Evolutionary conservation across 2,797 vertebrate species (phyloP), one percentile per base, ranked within the genome.

Genomic region (Iguana delicatissima): DNA sequence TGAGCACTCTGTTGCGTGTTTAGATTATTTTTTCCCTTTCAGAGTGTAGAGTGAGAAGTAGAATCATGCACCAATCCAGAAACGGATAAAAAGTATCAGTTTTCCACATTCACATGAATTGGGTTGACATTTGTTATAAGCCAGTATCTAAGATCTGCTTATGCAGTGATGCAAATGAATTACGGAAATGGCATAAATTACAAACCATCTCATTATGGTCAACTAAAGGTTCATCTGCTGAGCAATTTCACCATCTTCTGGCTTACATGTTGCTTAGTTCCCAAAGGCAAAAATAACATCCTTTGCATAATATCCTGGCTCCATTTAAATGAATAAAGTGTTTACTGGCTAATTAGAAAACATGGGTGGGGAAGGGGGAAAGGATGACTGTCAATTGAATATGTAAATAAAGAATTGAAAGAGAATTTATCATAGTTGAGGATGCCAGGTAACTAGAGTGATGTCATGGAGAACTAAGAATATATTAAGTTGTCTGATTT

Each of bases 271-370:
- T 52, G 42, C 59, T 89, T 69, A 67, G 72, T 80, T 69, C 26
- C 26, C 62, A 79, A 24, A 55, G 24, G 82, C 83, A 80, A 84
- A 84, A 50, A 18, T 52, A 77, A 85, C 59, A 29, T 79, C 3
- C 18, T 85, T 80, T 14, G 76, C 42, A 55, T 50, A 46, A 80
- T 64, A 80, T 64, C 14, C 32, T 62, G 38, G 42, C 73, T 84
- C 35, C 46, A 29, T 89, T 85, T 79, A 77, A 52, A 85, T 76
- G 55, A 89, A 80, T 64, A 57, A 81, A 73, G 14, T 89, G 62
- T 55, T 55, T 20, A 83, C 55, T 9, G 12, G 69, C 29, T 89
- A 83, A 46, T 22, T 10, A 89, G 67, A 83, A 46, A 24, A 18
- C 52, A 35, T 32, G 20, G 4, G 32, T 50, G 76, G 32, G 18